Percentiles rank a stretch among this genome's conserved stretches.
Conservation (phyloP, 2,888 invertebrate species). For the Trichacis sp. region DNA sequence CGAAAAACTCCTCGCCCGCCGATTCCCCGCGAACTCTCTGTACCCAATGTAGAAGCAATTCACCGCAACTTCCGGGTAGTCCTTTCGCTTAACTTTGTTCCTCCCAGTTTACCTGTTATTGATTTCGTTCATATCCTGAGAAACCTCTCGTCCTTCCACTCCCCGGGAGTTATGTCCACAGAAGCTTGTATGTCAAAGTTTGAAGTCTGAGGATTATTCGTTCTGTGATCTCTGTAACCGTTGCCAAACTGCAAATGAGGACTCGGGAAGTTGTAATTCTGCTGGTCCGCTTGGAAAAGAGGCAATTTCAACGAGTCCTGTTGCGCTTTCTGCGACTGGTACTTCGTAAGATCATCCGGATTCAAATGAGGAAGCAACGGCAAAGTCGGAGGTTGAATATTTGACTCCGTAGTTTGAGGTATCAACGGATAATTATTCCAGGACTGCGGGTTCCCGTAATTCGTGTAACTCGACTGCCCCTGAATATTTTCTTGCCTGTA, state of each 20-base stretch:
- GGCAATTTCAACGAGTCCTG: slow-evolving; percentile 37
- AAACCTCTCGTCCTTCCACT: slow-evolving; percentile 27
- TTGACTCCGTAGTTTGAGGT: slow-evolving; percentile 12
- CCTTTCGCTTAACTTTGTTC: neutral
- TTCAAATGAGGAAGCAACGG: slow-evolving; percentile 33
- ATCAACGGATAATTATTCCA: slow-evolving; percentile 4
- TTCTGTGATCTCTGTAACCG: slow-evolving; percentile 24
- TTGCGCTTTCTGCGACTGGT: neutral
- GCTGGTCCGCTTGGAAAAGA: slow-evolving; percentile 26
- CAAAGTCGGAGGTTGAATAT: slow-evolving; percentile 30
- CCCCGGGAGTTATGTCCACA: slow-evolving; percentile 35
- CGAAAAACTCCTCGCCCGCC: too few relatives aligned
- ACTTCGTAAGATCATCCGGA: slow-evolving; percentile 30
- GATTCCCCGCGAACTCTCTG: too few relatives aligned
- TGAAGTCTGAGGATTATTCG: slow-evolving; percentile 1
- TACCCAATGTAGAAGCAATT: neutral
- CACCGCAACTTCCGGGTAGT: neutral
- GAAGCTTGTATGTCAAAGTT: slow-evolving; percentile 33
- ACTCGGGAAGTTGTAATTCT: slow-evolving; percentile 12
- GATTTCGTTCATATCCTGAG: slow-evolving; percentile 22
- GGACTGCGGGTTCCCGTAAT: slow-evolving; percentile 24
- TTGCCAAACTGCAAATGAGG: slow-evolving; percentile 5
- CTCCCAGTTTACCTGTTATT: slow-evolving; percentile 4
- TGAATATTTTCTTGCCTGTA: slow-evolving; percentile 21
- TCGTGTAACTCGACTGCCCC: slow-evolving; percentile 19